These are phyloP conservation scores for Malacoraja senta DNA, from an alignment of 2,797 vertebrate genomes.

Conservation along the genomic window DNA sequence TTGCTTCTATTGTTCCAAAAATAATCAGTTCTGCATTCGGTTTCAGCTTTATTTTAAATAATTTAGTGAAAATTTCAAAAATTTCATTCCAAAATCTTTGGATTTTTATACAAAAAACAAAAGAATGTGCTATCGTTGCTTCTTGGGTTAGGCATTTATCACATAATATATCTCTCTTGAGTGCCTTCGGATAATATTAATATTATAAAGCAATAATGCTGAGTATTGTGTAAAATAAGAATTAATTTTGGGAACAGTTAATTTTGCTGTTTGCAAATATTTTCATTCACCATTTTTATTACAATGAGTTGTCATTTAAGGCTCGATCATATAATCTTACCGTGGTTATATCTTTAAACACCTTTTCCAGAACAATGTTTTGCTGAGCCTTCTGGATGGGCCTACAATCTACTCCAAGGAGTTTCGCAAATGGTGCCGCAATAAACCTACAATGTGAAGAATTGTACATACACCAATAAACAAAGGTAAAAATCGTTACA, in stretches of 20 bases:
- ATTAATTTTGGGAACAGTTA: background rate
- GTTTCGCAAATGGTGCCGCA: slow-evolving; percentile 14
- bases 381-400: slow-evolving; percentile 30
- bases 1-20: too few relatives aligned
- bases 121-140: too few relatives aligned
- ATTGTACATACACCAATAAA: background rate
- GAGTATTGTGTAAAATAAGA: background rate
- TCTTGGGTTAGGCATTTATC: too few relatives aligned
- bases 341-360: slow-evolving; percentile 31
- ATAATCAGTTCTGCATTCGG: too few relatives aligned
- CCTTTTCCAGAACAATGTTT: slow-evolving; percentile 33
- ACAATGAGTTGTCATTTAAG: background rate
- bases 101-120: too few relatives aligned
- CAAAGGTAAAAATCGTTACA: background rate
- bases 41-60: too few relatives aligned
- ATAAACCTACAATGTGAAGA: slow-evolving; percentile 19
- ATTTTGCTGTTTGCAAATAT: background rate
- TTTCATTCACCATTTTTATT: background rate
- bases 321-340: background rate
- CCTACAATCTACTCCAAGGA: slow-evolving; percentile 14
- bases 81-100: too few relatives aligned
- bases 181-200: background rate
- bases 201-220: background rate
- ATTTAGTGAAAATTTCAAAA: too few relatives aligned
- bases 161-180: too few relatives aligned